Conservation (phyloP, 2,888 invertebrate species). For the Lithophane semibrunnea region DNA sequence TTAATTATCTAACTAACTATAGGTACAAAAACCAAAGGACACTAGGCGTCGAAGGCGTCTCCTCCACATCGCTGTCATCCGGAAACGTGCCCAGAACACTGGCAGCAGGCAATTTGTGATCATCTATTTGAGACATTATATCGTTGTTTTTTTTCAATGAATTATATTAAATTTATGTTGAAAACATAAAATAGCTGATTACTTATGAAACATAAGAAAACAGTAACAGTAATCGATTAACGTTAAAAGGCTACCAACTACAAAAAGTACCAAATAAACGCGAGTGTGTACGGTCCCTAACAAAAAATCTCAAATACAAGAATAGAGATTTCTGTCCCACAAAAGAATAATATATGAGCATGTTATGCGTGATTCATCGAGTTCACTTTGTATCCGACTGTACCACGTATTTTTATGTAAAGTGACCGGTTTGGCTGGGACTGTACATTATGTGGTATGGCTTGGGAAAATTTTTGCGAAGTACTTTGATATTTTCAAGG, state of each 20-base stretch:
- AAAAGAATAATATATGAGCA: slow-evolving; percentile 69
- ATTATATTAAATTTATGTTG: no score
- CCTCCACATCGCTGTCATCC: no score
- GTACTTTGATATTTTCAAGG: slow-evolving; percentile 7
- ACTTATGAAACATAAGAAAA: no score
- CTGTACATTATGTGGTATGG: slow-evolving; percentile 5
- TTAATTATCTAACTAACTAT: no score
- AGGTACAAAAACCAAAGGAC: no score
- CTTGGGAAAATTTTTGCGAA: slow-evolving; percentile 18
- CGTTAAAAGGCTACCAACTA: not conserved
- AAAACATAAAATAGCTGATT: no score
- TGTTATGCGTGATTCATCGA: slow-evolving; percentile 70
- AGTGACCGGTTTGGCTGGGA: slow-evolving; percentile 46
- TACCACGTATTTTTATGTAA: slow-evolving; percentile 56
- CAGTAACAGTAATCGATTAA: no score
- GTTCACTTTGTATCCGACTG: slow-evolving; percentile 62
- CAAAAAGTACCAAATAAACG: fast-evolving
- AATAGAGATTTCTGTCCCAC: slow-evolving; percentile 67
- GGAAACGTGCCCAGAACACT: no score
- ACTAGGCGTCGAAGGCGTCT: no score
- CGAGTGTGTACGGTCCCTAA: slow-evolving; percentile 35
- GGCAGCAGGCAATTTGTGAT: no score
- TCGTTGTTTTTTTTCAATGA: no score
- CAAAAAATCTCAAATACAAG: slow-evolving; percentile 61
- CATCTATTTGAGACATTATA: no score